A percentile compares a stretch with the other conserved stretches of the same genome.
Evolutionary conservation across 2,113 vertebrate species (phyloP).

Genomic region (Chaetodon trifascialis): DNA sequence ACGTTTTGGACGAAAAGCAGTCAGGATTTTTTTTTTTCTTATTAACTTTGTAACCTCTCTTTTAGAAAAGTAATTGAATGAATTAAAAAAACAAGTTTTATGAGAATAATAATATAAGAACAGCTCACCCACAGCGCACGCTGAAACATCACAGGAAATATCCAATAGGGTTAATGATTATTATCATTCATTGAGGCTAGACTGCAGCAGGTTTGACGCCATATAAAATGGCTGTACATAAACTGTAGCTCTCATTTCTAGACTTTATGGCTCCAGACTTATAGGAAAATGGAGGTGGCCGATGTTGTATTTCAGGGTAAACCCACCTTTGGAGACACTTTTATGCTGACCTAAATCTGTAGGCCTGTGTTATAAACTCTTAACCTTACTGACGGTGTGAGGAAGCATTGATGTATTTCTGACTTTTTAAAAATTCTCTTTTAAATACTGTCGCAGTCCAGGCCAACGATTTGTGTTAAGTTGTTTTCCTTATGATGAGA

Average conservation of each 20-base stretch:
- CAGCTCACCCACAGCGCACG: constrained; percentile 9
- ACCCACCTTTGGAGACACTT: constrained; percentile 52
- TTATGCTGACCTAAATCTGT: constrained; percentile 53
- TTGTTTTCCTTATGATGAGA: not conserved
- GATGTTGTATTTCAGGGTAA: constrained; percentile 53
- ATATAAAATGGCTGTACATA: constrained; percentile 65
- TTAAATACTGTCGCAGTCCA: not conserved
- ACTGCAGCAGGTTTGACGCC: constrained; percentile 59
- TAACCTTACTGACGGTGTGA: not conserved
- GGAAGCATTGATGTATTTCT: not conserved
- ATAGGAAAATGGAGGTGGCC: constrained; percentile 47
- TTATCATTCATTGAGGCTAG: constrained; percentile 56
- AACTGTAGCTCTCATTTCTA: constrained; percentile 67
- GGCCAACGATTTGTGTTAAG: not conserved
- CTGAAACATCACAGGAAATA: constrained; percentile 46
- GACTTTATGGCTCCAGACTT: constrained; percentile 68
- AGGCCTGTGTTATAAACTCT: constrained; percentile 22
- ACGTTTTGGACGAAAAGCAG: not conserved
- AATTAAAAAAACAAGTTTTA: constrained; percentile 18
- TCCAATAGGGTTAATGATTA: constrained; percentile 52
- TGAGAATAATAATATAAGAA: constrained; percentile 19
- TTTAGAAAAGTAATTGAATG: not conserved
- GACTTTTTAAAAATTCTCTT: not conserved
- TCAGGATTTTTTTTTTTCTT: not conserved
- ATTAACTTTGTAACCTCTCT: not conserved